Base-by-base conservation (phyloP, 2,888 invertebrate genomes). In the Panopea generosa region DNA sequence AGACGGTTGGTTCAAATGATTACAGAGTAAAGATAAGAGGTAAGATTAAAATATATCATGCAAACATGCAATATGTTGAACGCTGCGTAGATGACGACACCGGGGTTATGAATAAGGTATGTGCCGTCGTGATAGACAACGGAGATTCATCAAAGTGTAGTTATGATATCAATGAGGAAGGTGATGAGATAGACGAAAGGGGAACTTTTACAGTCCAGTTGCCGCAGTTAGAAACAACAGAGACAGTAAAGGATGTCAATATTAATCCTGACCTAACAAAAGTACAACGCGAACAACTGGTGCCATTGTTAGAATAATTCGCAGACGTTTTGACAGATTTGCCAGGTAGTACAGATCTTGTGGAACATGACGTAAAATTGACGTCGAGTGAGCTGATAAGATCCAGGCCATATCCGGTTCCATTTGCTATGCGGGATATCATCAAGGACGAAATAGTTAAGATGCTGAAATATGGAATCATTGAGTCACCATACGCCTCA, bases 391-490 rank as follows among this genome's bases (percentile, higher is more conserved):
- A 59, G 3, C 72, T 65, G 11, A 50, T 72, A 20, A 18, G 60
- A 22, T 52, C 49, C 11, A 59, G 43, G 50, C 52, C 57, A 6
- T 75, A 82, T 45, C 63, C 63, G 1, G 11, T 78, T 9, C 77
- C 73, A 20, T 67, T 38, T 47, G 66, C 66, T 16, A 14, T 66
- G 3, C 56, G 53, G 20, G 59, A 50, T 6, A 33, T 26, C 7
- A 24, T 78, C 14, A 43, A 56, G 18, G 26, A 22, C 6, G 68
- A 81, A 9, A 47, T 81, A 22, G 7, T 9, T 4, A 18, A 45
- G 59, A 75, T 78, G 75, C 38, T 68, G 4, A 20, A 82, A 16
- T 70, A 75, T 62, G 77, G 70, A n/a, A 63, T 83, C 4, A 79
- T 83, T 45, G 56, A 70, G 22, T 76, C 76, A 11, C 68, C 72